A percentile compares a stretch with the other conserved stretches of the same genome.
phyloP scores from a whole-genome alignment of 2,888 invertebrate genomes.

The Caenorhabditis sp. region DNA sequence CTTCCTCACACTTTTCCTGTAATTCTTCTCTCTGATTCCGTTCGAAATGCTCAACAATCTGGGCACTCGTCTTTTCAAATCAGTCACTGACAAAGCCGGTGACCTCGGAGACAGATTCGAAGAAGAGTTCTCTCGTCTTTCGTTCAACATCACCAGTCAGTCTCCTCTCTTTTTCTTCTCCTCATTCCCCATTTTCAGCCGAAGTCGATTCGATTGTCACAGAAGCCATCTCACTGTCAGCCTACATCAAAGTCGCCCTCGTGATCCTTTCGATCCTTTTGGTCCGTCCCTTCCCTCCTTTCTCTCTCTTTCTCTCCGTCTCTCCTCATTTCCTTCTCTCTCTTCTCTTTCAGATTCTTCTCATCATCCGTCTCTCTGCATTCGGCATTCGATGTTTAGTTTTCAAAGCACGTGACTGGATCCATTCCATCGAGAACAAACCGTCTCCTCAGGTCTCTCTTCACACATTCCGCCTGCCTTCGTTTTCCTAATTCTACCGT shows the following conservation, averaged over 20 bases:
- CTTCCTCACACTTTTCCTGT: neutral
- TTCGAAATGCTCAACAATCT: conserved; percentile 73
- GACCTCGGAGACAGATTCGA: conserved; percentile 76
- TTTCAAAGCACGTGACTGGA: conserved; percentile 70
- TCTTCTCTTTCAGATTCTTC: conserved; percentile 51
- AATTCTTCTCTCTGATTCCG: too few relatives aligned
- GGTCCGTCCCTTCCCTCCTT: conserved; percentile 12
- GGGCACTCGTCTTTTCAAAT: conserved; percentile 71
- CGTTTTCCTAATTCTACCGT: neutral
- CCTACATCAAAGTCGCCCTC: conserved; percentile 72
- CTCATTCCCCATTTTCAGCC: conserved; percentile 62
- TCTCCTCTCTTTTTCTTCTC: neutral
- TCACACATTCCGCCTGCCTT: too few relatives aligned
- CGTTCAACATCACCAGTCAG: conserved; percentile 72
- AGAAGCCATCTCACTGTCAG: conserved; percentile 71
- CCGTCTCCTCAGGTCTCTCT: conserved; percentile 68
- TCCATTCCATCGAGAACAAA: conserved; percentile 62
- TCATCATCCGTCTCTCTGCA: conserved; percentile 65
- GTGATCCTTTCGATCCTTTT: conserved; percentile 67
- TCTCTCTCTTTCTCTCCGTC: neutral
- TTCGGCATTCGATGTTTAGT: conserved; percentile 69
- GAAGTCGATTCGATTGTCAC: conserved; percentile 72
- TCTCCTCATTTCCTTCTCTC: neutral
- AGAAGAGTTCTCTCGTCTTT: conserved; percentile 69
- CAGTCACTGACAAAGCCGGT: conserved; percentile 74